Percentiles rank a stretch among this genome's conserved stretches.
Conservation (phyloP, 2,113 vertebrate genomes). For the Apteryx mantelli region DNA sequence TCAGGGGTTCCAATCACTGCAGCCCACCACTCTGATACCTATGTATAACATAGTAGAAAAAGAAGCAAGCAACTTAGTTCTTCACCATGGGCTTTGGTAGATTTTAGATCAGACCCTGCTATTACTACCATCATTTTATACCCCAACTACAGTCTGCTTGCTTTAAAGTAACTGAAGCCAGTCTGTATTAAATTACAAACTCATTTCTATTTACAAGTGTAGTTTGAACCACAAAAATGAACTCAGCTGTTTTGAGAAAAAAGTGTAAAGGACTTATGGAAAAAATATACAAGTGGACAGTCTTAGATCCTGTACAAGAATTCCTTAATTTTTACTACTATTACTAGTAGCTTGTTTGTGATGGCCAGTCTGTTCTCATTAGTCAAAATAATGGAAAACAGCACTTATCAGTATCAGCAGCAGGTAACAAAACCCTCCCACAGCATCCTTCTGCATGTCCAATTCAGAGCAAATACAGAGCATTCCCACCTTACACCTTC, state of each 20-base stretch:
- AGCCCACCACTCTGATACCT: neutral
- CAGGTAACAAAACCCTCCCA: neutral
- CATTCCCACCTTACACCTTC: neutral
- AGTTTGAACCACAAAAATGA: conserved; percentile 5
- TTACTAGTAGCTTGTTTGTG: neutral
- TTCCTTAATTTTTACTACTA: neutral
- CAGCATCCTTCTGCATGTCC: neutral
- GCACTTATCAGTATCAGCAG: neutral
- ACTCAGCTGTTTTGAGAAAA: neutral
- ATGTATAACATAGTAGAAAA: conserved; percentile 59
- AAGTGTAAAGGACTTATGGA: neutral
- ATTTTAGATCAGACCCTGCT: neutral
- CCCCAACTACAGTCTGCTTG: neutral
- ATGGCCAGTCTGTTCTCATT: neutral
- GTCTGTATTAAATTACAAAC: conserved; percentile 47
- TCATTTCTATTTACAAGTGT: conserved; percentile 43
- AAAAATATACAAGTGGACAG: neutral
- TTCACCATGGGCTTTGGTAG: neutral
- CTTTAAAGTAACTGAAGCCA: conserved; percentile 6
- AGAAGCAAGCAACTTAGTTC: neutral
- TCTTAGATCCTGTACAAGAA: neutral
- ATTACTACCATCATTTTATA: neutral
- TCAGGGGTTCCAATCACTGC: neutral
- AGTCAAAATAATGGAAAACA: neutral
- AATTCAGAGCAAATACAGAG: accelerated